Percentiles rank a stretch among this genome's conserved stretches.
Evolutionary conservation across 2,888 invertebrate species (phyloP).

Genomic region (Hypolimnas misippus): DNA sequence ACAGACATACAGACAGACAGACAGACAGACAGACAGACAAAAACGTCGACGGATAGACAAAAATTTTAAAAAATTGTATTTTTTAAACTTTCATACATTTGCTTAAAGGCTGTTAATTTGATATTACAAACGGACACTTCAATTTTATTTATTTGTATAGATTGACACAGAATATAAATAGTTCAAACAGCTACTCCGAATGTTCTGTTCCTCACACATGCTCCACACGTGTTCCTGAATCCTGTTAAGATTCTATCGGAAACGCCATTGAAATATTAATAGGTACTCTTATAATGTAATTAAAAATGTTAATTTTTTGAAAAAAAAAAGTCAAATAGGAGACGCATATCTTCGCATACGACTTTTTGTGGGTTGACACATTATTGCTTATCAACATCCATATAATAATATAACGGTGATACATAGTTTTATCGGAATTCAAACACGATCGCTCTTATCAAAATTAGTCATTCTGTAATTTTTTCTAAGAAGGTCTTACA

Average conservation of each 20-base stretch:
- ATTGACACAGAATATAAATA: background rate
- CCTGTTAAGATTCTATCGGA: slow-evolving; percentile 44
- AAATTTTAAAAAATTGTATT: no score
- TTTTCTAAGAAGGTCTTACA: slow-evolving; percentile 18
- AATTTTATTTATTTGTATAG: no score
- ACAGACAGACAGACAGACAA: no score
- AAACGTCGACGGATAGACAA: no score
- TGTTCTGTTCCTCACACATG: slow-evolving; percentile 46
- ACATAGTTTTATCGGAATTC: slow-evolving; percentile 10
- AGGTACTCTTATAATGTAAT: slow-evolving; percentile 41
- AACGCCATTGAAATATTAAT: slow-evolving; percentile 62
- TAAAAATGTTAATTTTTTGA: slow-evolving; percentile 1
- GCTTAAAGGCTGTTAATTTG: no score
- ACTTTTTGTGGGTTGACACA: no score
- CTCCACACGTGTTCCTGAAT: slow-evolving; percentile 44
- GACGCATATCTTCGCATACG: no score
- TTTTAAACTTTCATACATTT: no score
- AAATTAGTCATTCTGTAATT: slow-evolving; percentile 15
- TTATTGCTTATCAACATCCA: no score
- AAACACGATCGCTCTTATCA: slow-evolving; percentile 23
- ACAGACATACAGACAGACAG: no score
- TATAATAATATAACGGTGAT: no score
- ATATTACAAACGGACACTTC: no score
- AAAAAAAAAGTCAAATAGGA: background rate
- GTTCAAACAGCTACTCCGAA: slow-evolving; percentile 16